phyloP scores from a whole-genome alignment of 2,797 vertebrate species.

The Telmatherina bonti region DNA sequence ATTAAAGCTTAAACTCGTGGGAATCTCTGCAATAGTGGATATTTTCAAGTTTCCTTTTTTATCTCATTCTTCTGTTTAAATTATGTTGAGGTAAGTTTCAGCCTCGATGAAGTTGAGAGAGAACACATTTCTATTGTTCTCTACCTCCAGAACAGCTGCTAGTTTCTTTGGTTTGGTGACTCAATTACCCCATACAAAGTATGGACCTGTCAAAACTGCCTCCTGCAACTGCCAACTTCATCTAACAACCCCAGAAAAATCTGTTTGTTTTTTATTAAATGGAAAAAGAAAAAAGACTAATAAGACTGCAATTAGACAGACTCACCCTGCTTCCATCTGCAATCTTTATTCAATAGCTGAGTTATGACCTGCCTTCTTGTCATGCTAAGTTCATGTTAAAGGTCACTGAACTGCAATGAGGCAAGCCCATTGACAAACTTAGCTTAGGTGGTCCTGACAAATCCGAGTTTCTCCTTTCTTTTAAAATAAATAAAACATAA shows the following conservation, averaged over 20 bases:
- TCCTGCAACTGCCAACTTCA: constrained; percentile 43
- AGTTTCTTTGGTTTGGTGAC: constrained; percentile 40
- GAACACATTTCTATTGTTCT: constrained; percentile 27
- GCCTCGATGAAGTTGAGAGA: constrained; percentile 12
- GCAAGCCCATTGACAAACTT: constrained; percentile 8
- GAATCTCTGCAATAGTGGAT: constrained; percentile 5
- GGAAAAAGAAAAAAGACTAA: background rate
- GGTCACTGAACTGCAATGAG: constrained; percentile 24
- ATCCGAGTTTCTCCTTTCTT: constrained; percentile 5
- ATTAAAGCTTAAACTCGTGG: constrained; percentile 7
- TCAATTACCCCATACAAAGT: constrained; percentile 43
- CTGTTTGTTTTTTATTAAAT: too few relatives aligned
- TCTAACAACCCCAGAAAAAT: constrained; percentile 29
- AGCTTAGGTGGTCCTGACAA: constrained; percentile 35
- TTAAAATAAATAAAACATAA: constrained; percentile 10
- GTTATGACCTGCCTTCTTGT: constrained; percentile 25
- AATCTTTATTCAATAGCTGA: constrained; percentile 28
- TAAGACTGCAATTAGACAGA: background rate
- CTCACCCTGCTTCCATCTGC: background rate
- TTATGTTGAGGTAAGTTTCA: constrained; percentile 3
- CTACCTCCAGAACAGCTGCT: constrained; percentile 33
- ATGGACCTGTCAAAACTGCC: constrained; percentile 54
- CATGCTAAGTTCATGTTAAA: constrained; percentile 28
- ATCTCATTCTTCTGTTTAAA: constrained; percentile 5
- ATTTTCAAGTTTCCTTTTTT: constrained; percentile 17